Evolutionary conservation across 2,113 vertebrate genomes (phyloP).

Genomic region (Cercopithecus mona): DNA sequence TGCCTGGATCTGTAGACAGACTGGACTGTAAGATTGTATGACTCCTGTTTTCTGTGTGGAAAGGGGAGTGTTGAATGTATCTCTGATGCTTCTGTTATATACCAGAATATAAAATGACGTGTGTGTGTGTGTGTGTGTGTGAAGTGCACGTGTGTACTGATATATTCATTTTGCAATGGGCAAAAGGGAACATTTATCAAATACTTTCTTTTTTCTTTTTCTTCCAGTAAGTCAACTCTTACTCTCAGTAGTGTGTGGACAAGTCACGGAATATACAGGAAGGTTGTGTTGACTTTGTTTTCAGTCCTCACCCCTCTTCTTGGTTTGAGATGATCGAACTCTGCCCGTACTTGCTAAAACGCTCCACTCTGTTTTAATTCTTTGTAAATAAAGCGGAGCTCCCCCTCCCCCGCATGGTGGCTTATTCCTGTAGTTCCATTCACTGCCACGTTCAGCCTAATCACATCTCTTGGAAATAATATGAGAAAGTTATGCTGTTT

Average conservation of each 20-base stretch:
- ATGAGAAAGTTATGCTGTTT: slow-evolving; percentile 82
- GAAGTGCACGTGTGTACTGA: accelerated
- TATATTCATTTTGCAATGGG: neutral
- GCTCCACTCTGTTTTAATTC: neutral
- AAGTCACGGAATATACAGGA: accelerated
- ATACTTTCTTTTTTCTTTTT: neutral
- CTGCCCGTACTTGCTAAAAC: neutral
- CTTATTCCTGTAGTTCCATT: slow-evolving; percentile 73
- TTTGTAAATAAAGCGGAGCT: slow-evolving; percentile 56
- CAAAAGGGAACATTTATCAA: no score
- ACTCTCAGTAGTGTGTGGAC: accelerated
- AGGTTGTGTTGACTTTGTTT: neutral
- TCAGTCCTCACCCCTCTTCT: neutral
- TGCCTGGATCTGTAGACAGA: neutral
- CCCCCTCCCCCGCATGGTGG: slow-evolving; percentile 45
- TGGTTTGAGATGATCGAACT: neutral
- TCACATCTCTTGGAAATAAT: slow-evolving; percentile 81
- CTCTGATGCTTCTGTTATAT: neutral
- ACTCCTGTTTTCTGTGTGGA: neutral
- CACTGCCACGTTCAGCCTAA: slow-evolving; percentile 54
- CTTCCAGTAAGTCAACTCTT: accelerated
- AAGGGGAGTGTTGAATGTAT: accelerated
- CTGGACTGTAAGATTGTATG: accelerated
- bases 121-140: neutral
- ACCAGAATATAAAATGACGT: no score